Evolutionary conservation across 2,797 vertebrate species (phyloP).

Genomic region (Enteromius viviparus): DNA sequence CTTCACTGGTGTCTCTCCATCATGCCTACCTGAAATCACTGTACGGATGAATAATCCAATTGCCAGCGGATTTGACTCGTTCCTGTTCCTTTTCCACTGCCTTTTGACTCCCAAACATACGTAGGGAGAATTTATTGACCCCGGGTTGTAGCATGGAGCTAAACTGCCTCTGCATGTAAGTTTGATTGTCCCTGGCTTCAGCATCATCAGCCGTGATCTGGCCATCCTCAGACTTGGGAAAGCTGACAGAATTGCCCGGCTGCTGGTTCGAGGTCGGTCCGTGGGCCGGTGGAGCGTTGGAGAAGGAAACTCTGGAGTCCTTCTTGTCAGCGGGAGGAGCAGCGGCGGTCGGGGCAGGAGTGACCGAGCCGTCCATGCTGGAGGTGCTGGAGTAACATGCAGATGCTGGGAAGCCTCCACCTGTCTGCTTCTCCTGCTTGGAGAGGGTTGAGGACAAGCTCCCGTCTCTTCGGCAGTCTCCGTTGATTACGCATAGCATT

Average conservation of each 20-base stretch:
- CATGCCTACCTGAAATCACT: constrained; percentile 93
- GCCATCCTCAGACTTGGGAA: constrained; percentile 79
- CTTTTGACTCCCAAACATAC: constrained; percentile 98
- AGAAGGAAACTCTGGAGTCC: constrained; percentile 82
- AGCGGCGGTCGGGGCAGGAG: constrained; percentile 62
- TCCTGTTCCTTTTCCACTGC: constrained; percentile 95
- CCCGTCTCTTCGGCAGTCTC: constrained; percentile 82
- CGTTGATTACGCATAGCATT: constrained; percentile 85
- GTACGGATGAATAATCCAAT: constrained; percentile 98
- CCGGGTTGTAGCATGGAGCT: constrained; percentile 95
- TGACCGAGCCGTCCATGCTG: constrained; percentile 73
- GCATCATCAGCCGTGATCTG: constrained; percentile 82
- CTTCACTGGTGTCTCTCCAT: constrained; percentile 22
- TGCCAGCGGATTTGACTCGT: constrained; percentile 94
- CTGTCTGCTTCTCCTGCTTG: constrained; percentile 73
- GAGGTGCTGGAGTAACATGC: constrained; percentile 58
- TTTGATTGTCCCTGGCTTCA: constrained; percentile 82
- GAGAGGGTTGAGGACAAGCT: constrained; percentile 78
- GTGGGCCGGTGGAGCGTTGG: constrained; percentile 61
- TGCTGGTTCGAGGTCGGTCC: constrained; percentile 62
- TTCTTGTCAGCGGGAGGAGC: constrained; percentile 70
- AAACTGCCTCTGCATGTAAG: constrained; percentile 96
- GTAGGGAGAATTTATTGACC: constrained; percentile 98
- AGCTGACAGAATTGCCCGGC: constrained; percentile 70
- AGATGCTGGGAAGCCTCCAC: constrained; percentile 65